Base-by-base conservation (phyloP, 2,113 vertebrate species). In the Cygnus buccinator region DNA sequence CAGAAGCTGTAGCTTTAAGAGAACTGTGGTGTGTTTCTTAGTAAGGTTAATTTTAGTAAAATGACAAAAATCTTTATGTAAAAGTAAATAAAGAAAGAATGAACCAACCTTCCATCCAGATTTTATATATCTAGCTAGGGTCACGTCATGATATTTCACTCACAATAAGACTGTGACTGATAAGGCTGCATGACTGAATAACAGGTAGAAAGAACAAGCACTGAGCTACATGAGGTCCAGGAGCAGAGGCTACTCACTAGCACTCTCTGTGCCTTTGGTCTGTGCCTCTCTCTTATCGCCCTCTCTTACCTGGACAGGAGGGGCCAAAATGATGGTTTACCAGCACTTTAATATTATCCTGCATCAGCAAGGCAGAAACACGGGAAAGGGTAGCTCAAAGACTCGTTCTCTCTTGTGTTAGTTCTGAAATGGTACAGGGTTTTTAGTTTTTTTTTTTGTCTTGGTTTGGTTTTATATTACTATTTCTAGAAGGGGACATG, bases 161-260 rank as follows among this genome's bases (percentile, higher is more conserved):
- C 20, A 3, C 1, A 44, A 12, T 3, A 15, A 37, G 20, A 33
- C 43, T 39, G 19, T 39, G 58, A 31, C 7, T 39, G 41, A 11
- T 46, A 58, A 74, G 25, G 14, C 74, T 17, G 3, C 41, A 4
- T 1, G 31, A 22, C 6, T 4, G 20, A 44, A 2, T 26, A 31
- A 18, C 7, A 31, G 50, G 20, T 26, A 80, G 59, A 26, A n/a
- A 46, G 35, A 66, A 37, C 13, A 39, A 31, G 33, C 6, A 10
- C 37, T 19, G 63, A 72, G 17, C 20, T 31, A 50, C 11, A 13
- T 16, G 76, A 58, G 26, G 13, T 58, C 8, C 75, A 62, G 50
- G 16, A 61, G 9, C 0, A 0, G 5, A 74, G 52, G 48, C n/a
- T 59, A 35, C 68, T 84, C 4, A 0, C 15, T 33, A 5, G 10